phyloP scores from a whole-genome alignment of 2,797 vertebrate genomes.

The Parauchenoglanis ngamensis region DNA sequence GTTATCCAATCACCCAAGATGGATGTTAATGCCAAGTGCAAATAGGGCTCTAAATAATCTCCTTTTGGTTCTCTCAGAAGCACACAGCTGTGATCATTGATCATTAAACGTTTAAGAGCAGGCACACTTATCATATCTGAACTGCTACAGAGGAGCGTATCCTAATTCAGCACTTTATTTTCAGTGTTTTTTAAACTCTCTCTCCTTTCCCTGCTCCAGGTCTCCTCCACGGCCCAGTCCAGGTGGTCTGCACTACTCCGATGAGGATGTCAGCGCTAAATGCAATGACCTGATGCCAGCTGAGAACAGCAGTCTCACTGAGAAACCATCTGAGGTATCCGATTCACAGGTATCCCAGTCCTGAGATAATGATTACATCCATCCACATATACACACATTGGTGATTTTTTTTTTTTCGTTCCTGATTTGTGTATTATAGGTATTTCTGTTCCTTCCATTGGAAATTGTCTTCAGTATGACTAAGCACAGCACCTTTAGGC shows the following conservation, averaged over 20 bases:
- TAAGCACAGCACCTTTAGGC: not conserved
- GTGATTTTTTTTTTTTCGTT: not conserved
- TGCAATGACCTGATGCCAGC: constrained; percentile 96
- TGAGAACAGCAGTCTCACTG: constrained; percentile 95
- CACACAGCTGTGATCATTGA: not conserved
- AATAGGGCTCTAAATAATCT: constrained; percentile 8
- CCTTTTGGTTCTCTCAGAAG: not conserved
- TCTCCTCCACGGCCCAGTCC: constrained; percentile 94
- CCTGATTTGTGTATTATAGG: not conserved
- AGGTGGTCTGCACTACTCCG: constrained; percentile 94
- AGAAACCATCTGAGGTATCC: constrained; percentile 95
- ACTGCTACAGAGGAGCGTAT: not conserved
- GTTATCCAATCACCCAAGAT: not conserved
- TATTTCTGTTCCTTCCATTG: not conserved
- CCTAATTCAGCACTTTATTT: not conserved
- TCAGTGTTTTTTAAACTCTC: not conserved
- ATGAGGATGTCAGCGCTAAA: constrained; percentile 93
- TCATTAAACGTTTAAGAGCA: constrained; percentile 2
- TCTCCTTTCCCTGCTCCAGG: constrained; percentile 66
- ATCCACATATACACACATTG: too few relatives aligned
- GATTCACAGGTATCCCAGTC: constrained; percentile 87
- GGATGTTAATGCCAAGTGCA: constrained; percentile 3
- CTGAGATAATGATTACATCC: not conserved
- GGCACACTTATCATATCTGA: not conserved
- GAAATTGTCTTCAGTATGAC: constrained; percentile 2